These are phyloP conservation scores for Amblyjoppa proteus DNA, from an alignment of 2,888 invertebrate species.

Conservation along the genomic window DNA sequence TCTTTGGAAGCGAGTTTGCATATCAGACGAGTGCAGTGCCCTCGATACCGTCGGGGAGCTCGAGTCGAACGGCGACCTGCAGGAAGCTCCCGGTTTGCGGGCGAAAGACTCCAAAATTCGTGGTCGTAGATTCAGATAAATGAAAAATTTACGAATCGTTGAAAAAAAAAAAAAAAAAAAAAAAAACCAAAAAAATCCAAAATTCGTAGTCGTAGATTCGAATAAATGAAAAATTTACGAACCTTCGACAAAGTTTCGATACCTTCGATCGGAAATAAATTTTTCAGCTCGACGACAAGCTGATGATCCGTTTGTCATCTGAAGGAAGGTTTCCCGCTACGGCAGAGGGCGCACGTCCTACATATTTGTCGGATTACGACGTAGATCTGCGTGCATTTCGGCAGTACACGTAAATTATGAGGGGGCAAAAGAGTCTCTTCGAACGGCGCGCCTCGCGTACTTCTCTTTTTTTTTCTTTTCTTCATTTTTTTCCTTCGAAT, in stretches of 20 bases:
- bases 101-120: background rate
- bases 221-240: too few relatives aligned
- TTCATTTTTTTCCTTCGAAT: slow-evolving; percentile 28
- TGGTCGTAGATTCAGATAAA: too few relatives aligned
- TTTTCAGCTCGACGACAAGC: too few relatives aligned
- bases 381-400: background rate
- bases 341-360: background rate
- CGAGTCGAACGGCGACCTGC: background rate
- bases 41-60: background rate
- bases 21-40: slow-evolving; percentile 1
- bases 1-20: slow-evolving; percentile 25
- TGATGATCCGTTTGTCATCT: background rate
- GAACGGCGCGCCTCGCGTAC: background rate
- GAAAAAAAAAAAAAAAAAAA: too few relatives aligned
- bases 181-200: too few relatives aligned
- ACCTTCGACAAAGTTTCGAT: too few relatives aligned
- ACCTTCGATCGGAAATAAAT: too few relatives aligned
- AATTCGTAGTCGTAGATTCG: too few relatives aligned
- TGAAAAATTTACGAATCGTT: too few relatives aligned
- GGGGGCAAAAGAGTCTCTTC: background rate
- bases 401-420: background rate
- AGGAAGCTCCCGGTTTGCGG: background rate
- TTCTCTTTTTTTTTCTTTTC: slow-evolving; percentile 11
- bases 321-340: background rate
- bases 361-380: background rate